These are phyloP conservation scores for Operophtera brumata DNA, from an alignment of 2,888 invertebrate species.

Conservation along the genomic window DNA sequence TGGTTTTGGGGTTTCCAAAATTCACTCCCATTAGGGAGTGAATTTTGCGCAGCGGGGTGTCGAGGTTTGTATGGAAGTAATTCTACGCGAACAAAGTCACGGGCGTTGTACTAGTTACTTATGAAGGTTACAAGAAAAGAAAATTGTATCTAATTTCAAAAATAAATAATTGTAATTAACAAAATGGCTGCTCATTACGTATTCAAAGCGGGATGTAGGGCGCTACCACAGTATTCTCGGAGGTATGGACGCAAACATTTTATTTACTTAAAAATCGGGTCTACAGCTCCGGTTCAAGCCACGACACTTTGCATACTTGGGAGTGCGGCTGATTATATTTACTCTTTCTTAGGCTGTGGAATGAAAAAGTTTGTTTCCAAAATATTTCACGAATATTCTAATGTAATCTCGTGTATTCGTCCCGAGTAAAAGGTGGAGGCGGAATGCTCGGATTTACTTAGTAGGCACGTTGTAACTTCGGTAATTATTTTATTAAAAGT, in stretches of 20 bases:
- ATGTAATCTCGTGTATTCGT: slow-evolving; percentile 26
- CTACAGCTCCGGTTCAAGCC: slow-evolving; percentile 45
- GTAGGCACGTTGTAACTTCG: slow-evolving; percentile 24
- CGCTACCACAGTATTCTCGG: slow-evolving; percentile 42
- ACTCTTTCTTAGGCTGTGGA: slow-evolving; percentile 26
- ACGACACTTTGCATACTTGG: slow-evolving; percentile 41
- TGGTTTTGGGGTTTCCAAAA: no score
- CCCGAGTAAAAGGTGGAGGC: slow-evolving; percentile 17
- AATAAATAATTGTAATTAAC: slow-evolving; percentile 53
- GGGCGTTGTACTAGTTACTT: no score
- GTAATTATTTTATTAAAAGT: slow-evolving; percentile 31
- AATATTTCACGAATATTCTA: slow-evolving; percentile 29
- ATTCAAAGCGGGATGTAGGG: slow-evolving; percentile 51
- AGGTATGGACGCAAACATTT: slow-evolving; percentile 49
- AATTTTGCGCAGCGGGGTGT: no score
- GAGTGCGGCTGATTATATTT: slow-evolving; percentile 33
- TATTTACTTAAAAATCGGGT: slow-evolving; percentile 61
- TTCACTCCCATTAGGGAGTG: no score
- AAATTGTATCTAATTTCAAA: slow-evolving; percentile 26
- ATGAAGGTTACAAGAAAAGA: background rate
- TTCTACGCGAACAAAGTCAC: no score
- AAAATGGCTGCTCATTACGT: slow-evolving; percentile 55
- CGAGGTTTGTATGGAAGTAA: no score
- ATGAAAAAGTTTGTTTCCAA: slow-evolving; percentile 29
- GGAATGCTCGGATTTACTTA: slow-evolving; percentile 29